Evolutionary conservation across 2,113 vertebrate species (phyloP).

Genomic region (Choloepus hoffmanni): DNA sequence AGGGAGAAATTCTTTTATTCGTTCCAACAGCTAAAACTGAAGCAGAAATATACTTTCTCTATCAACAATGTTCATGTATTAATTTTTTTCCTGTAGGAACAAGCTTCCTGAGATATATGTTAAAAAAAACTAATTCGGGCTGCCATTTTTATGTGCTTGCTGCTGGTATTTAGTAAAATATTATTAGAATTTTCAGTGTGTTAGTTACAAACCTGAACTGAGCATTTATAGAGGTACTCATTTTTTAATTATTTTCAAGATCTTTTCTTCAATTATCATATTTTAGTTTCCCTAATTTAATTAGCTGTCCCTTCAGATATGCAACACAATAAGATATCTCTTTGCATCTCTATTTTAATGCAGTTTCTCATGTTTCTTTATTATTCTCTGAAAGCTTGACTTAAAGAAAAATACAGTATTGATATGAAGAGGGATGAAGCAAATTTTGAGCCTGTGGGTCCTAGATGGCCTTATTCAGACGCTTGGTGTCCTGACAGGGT

Average conservation of each 20-base stretch:
- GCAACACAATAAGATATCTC: background rate
- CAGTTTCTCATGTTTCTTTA: background rate
- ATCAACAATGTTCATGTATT: background rate
- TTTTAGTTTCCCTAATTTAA: slow-evolving; percentile 10
- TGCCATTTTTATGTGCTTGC: slow-evolving; percentile 27
- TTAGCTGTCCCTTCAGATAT: background rate
- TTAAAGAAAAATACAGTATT: background rate
- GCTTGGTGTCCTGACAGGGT: background rate
- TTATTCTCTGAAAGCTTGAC: background rate
- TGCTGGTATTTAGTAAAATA: background rate
- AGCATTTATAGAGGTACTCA: background rate
- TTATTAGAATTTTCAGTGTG: background rate
- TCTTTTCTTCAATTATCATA: background rate
- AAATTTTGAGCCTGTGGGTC: background rate
- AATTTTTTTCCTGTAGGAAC: background rate
- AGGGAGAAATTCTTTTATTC: background rate
- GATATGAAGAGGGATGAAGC: background rate
- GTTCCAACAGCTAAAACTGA: background rate
- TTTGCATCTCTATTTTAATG: background rate
- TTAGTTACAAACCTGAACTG: slow-evolving; percentile 46
- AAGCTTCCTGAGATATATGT: background rate
- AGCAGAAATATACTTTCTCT: background rate
- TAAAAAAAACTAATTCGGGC: background rate
- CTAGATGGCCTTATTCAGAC: background rate
- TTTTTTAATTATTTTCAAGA: background rate